Percentiles rank a stretch among this genome's conserved stretches.
These are phyloP conservation scores for Napeogenes inachia DNA, from an alignment of 2,888 invertebrate species.

Conservation along the genomic window DNA sequence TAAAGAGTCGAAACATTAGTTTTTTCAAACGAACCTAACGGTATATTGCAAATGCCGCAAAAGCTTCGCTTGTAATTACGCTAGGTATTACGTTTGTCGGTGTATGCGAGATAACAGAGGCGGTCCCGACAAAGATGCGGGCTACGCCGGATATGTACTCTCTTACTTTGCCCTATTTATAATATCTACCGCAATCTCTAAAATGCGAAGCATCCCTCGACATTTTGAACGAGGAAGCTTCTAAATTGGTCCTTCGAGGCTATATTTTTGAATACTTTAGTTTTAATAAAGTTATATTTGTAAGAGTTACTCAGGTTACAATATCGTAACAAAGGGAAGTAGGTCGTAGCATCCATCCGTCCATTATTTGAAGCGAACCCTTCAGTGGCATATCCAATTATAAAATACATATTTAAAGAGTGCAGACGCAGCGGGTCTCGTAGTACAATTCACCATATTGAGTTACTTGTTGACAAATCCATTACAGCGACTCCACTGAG, in stretches of 20 bases:
- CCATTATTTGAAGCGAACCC: slow-evolving; percentile 29
- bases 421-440: slow-evolving; percentile 53
- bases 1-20: too few species aligned
- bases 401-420: slow-evolving; percentile 64
- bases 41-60: slow-evolving; percentile 13
- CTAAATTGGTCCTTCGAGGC: slow-evolving; percentile 27
- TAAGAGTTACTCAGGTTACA: slow-evolving; percentile 4
- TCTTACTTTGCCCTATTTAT: slow-evolving; percentile 64
- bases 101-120: slow-evolving; percentile 39
- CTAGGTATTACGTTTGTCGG: slow-evolving; percentile 32
- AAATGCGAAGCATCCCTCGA: slow-evolving; percentile 29
- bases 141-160: slow-evolving; percentile 59
- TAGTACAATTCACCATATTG: slow-evolving; percentile 63
- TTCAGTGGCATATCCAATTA: slow-evolving; percentile 45
- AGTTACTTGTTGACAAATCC: slow-evolving; percentile 73
- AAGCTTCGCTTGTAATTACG: slow-evolving; percentile 24
- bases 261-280: neutral
- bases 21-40: slow-evolving; percentile 11
- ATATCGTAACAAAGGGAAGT: slow-evolving; percentile 21
- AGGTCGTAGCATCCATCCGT: slow-evolving; percentile 15
- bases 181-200: slow-evolving; percentile 31
- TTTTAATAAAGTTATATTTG: too few species aligned
- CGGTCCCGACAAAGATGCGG: slow-evolving; percentile 47
- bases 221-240: neutral
- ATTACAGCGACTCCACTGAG: slow-evolving; percentile 49